Evolutionary conservation across 2,797 vertebrate species (phyloP), one percentile per base, ranked within the genome.

Genomic region (Xenentodon cancila): DNA sequence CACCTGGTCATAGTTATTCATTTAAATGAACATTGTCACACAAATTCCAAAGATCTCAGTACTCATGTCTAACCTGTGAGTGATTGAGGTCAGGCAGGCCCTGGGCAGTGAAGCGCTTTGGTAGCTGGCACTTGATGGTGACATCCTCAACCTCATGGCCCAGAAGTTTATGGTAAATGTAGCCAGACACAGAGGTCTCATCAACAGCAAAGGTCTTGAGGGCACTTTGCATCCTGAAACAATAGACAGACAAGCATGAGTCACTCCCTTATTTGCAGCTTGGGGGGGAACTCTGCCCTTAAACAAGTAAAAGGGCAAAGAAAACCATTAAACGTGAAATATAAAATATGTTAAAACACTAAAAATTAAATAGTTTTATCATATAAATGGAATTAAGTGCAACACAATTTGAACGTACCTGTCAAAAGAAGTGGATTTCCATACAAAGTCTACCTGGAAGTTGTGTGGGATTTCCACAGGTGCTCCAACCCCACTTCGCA

Each of bases 71-170:
- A 50, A 99, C 97, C 96, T 99, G 97, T 42, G 98, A 98, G 85
- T 99, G 97, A 88, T 99, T 99, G 87, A 99, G 97, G 90, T 99
- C 98, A 0, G 98, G 98, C n/a, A 99, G 95, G 6, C 98, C 98
- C 73, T 96, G 97, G 7, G 97, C 97, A 12, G 97, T 99, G 88
- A 99, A 99, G 71, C 98, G 97, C 79, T 99, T 99, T n/a, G 97
- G 98, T 74, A 99, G 92, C 92, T 98, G 97, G 88, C 98, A 99
- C 90, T 99, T 99, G 84, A 99, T 97, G 73, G 97, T 96, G 37
- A 98, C 98, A 13, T 99, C 98, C 65, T 99, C 97, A 18, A 99
- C 98, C 87, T 99, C 97, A 0, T 99, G 98, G 40, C 98, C 98
- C 54, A 99, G 84, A 59, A 99, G 92, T 40, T 99, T 99, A 91